Evolutionary conservation across 2,888 invertebrate genomes (phyloP).

Genomic region (Tholera decimalis): DNA sequence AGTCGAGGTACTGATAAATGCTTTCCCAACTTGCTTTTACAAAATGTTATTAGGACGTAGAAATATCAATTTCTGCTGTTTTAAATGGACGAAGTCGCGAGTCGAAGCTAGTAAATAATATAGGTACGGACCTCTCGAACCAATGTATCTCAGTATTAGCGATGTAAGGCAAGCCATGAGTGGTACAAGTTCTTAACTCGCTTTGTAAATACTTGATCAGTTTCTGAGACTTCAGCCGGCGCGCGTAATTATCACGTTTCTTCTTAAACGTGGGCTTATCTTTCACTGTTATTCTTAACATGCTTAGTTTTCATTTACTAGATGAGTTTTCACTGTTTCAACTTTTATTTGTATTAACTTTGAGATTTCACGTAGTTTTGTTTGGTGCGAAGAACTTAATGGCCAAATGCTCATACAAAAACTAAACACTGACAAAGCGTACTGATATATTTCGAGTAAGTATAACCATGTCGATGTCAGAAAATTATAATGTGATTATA

Average conservation of each 20-base stretch:
- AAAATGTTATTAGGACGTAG: background rate
- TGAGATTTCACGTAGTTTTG: background rate
- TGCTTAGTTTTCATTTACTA: conserved; percentile 54
- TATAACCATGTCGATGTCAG: background rate
- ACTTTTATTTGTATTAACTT: conserved; percentile 6
- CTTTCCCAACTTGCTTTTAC: background rate
- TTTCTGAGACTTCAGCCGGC: conserved; percentile 73
- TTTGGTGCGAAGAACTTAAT: conserved; percentile 1
- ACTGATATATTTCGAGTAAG: background rate
- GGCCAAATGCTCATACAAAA: background rate
- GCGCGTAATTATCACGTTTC: conserved; percentile 77
- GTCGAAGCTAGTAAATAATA: no score
- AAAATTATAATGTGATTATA: conserved; percentile 29
- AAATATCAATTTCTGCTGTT: background rate
- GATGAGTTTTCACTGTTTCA: background rate
- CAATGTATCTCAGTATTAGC: conserved; percentile 80
- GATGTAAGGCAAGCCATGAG: conserved; percentile 82
- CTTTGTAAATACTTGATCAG: conserved; percentile 78
- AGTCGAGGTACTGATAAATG: no score
- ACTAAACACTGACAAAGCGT: background rate
- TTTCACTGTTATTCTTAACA: conserved; percentile 71
- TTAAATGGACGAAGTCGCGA: background rate
- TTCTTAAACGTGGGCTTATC: conserved; percentile 74
- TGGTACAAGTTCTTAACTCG: conserved; percentile 80
- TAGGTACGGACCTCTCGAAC: conserved; percentile 77